These are phyloP conservation scores for Ischnura elegans DNA, from an alignment of 2,888 invertebrate genomes.

Conservation along the genomic window DNA sequence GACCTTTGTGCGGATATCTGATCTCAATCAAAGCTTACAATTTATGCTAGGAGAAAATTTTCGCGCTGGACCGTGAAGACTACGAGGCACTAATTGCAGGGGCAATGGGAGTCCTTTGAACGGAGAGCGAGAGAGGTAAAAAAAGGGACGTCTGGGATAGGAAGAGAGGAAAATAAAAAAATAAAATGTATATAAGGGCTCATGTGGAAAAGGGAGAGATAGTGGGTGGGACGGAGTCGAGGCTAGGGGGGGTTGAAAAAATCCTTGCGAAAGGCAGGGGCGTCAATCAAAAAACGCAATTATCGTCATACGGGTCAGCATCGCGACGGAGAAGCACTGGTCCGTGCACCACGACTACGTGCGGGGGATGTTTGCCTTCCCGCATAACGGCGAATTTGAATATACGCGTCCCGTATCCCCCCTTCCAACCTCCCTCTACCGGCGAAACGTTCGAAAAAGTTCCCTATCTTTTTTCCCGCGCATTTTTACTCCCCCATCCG, in stretches of 20 bases:
- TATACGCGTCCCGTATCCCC: not conserved
- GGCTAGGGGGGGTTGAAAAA: not conserved
- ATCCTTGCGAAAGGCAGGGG: not conserved
- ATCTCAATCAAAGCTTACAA: no score
- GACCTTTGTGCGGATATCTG: no score
- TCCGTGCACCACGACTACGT: not conserved
- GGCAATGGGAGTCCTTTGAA: not conserved
- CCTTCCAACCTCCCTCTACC: no score
- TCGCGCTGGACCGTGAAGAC: not conserved
- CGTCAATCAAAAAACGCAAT: constrained; percentile 38
- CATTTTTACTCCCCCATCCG: not conserved
- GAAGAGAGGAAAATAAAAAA: not conserved
- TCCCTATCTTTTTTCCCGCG: constrained; percentile 21
- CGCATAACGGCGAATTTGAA: constrained; percentile 29
- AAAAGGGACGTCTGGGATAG: not conserved
- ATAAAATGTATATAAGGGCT: not conserved
- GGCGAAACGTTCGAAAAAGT: not conserved
- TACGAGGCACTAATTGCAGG: constrained; percentile 17
- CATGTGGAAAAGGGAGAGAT: not conserved
- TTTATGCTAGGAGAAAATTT: constrained; percentile 2
- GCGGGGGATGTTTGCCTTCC: constrained; percentile 13
- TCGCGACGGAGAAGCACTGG: not conserved
- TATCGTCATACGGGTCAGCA: constrained; percentile 34
- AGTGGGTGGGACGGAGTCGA: not conserved
- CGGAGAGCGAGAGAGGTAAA: not conserved